phyloP scores from a whole-genome alignment of 2,797 vertebrate species.

The Anniella stebbinsi region DNA sequence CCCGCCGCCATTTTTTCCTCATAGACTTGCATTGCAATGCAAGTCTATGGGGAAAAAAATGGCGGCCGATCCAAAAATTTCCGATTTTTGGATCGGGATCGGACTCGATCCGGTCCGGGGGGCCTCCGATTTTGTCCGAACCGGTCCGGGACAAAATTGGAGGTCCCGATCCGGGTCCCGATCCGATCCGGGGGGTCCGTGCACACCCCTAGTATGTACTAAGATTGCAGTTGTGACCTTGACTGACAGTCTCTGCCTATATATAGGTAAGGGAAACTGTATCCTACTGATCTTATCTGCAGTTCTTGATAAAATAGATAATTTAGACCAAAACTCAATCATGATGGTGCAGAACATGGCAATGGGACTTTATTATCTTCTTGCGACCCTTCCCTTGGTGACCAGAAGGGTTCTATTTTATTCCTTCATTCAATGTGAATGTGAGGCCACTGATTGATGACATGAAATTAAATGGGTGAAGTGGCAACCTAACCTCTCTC shows the following conservation, averaged over 20 bases:
- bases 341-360: background rate
- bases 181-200: too few relatives aligned
- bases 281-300: background rate
- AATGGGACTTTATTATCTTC: too few relatives aligned
- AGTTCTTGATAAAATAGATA: background rate
- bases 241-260: background rate
- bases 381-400: background rate
- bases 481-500: background rate
- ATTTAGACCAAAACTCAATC: background rate
- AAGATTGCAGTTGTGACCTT: background rate
- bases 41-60: too few relatives aligned
- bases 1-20: too few relatives aligned
- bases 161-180: too few relatives aligned
- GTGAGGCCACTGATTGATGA: background rate
- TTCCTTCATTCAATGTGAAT: background rate
- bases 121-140: too few relatives aligned
- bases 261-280: background rate
- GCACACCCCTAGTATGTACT: too few relatives aligned
- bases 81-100: too few relatives aligned
- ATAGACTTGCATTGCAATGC: too few relatives aligned
- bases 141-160: too few relatives aligned
- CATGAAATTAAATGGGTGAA: background rate
- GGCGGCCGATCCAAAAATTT: too few relatives aligned
- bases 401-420: background rate
- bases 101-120: too few relatives aligned